Evolutionary conservation across 2,888 invertebrate species (phyloP).

Genomic region (Drosophila rellima): DNA sequence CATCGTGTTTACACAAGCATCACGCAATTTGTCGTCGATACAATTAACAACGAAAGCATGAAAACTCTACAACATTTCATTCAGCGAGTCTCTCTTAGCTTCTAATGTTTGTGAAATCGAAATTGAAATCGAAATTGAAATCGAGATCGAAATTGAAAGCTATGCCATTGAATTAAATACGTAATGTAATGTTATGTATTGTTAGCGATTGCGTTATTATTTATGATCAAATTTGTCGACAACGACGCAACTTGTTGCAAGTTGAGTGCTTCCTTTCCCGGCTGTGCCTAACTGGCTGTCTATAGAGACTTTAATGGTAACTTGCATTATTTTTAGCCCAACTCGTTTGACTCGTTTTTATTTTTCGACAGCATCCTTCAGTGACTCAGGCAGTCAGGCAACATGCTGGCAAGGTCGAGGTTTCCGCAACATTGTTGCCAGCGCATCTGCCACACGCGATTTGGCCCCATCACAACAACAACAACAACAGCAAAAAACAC

Average conservation of each 20-base stretch:
- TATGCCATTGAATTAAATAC: constrained; percentile 28
- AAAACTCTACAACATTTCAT: constrained; percentile 27
- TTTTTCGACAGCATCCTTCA: constrained; percentile 52
- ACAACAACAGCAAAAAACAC: constrained; percentile 16
- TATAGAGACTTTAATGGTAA: constrained; percentile 42
- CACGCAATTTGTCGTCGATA: constrained; percentile 62
- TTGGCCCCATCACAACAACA: constrained; percentile 34
- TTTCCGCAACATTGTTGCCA: constrained; percentile 55
- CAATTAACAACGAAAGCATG: constrained; percentile 55
- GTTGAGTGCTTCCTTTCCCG: constrained; percentile 34
- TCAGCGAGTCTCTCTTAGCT: constrained; percentile 15
- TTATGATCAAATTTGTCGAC: constrained; percentile 53
- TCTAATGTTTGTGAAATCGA: constrained; percentile 40
- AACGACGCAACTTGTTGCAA: constrained; percentile 32
- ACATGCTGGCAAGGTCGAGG: constrained; percentile 58
- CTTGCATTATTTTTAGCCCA: constrained; percentile 59
- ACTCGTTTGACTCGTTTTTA: constrained; percentile 71
- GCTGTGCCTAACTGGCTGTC: constrained; percentile 6
- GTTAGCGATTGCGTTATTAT: constrained; percentile 47
- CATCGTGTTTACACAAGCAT: constrained; percentile 30
- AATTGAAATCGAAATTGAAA: constrained; percentile 34
- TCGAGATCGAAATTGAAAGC: constrained; percentile 61
- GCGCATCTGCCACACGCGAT: constrained; percentile 63
- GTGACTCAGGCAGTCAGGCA: constrained; percentile 16
- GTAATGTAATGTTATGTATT: constrained; percentile 25